These are phyloP conservation scores for Drosophila lacteicornis DNA, from an alignment of 1,140 invertebrate genomes.

Conservation along the genomic window DNA sequence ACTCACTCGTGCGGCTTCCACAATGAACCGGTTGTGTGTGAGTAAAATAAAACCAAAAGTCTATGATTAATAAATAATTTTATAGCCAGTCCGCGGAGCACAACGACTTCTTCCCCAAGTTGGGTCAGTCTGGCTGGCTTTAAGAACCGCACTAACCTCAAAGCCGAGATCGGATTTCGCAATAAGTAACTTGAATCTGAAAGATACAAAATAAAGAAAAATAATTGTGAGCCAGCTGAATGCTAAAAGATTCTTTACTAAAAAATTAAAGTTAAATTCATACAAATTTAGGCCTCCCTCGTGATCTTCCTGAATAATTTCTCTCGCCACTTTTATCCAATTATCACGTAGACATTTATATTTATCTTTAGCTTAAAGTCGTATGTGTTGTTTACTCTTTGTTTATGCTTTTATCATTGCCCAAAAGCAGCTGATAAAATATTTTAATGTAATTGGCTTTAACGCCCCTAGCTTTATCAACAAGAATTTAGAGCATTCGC, in stretches of 20 bases:
- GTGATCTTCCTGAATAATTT: conserved; percentile 14
- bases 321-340: conserved; percentile 8
- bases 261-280: too few species aligned
- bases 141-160: conserved; percentile 51
- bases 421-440: conserved; percentile 63
- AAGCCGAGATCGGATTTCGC: conserved; percentile 31
- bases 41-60: conserved; percentile 49
- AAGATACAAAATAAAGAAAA: background rate
- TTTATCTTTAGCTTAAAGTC: conserved; percentile 29
- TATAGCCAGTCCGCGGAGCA: conserved; percentile 26
- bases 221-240: background rate
- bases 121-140: conserved; percentile 13
- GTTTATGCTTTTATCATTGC: conserved; percentile 27
- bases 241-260: background rate
- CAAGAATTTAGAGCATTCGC: conserved; percentile 24
- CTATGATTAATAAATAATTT: conserved; percentile 47
- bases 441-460: conserved; percentile 42
- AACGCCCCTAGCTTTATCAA: conserved; percentile 18
- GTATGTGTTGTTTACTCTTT: conserved; percentile 25
- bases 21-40: conserved; percentile 43
- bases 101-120: conserved; percentile 29
- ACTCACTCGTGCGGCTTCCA: conserved; percentile 47
- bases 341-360: conserved; percentile 44
- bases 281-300: background rate
- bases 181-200: conserved; percentile 11